Conservation (phyloP, 2,797 vertebrate species). For the Scleropages formosus region DNA sequence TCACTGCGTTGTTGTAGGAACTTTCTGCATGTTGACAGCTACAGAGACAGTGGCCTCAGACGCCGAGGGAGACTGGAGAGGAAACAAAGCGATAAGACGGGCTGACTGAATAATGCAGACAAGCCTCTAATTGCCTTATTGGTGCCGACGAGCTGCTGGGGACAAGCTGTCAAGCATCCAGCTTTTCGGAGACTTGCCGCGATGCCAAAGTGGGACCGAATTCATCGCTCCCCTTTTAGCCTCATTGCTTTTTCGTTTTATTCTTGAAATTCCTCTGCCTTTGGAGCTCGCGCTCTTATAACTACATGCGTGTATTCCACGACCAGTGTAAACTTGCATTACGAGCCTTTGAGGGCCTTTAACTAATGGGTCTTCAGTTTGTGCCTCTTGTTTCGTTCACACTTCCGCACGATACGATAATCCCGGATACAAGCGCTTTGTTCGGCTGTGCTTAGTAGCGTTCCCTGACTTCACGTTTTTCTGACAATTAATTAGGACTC, state of each 20-base stretch:
- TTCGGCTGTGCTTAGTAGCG: not conserved
- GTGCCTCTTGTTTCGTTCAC: too few species aligned
- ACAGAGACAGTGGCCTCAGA: not conserved
- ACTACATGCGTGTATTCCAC: too few species aligned
- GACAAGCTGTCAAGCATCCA: slow-evolving; percentile 6
- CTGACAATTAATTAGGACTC: not conserved
- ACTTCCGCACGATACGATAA: too few species aligned
- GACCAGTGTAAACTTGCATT: too few species aligned
- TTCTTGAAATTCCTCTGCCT: too few species aligned
- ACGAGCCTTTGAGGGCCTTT: too few species aligned
- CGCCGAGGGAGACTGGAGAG: slow-evolving; percentile 1
- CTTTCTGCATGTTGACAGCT: slow-evolving; percentile 22
- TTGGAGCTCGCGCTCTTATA: too few species aligned
- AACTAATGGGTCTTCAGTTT: too few species aligned
- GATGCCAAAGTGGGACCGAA: not conserved
- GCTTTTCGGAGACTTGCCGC: not conserved
- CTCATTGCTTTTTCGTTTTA: not conserved
- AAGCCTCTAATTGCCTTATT: slow-evolving; percentile 19
- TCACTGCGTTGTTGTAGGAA: slow-evolving; percentile 18
- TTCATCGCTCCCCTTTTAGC: not conserved
- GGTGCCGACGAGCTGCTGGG: slow-evolving; percentile 15
- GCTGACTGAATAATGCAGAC: slow-evolving; percentile 32
- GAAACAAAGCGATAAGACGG: slow-evolving; percentile 27
- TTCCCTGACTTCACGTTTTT: not conserved
- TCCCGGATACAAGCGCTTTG: not conserved